phyloP scores from a whole-genome alignment of 2,888 invertebrate genomes.

The Volucella zonaria region DNA sequence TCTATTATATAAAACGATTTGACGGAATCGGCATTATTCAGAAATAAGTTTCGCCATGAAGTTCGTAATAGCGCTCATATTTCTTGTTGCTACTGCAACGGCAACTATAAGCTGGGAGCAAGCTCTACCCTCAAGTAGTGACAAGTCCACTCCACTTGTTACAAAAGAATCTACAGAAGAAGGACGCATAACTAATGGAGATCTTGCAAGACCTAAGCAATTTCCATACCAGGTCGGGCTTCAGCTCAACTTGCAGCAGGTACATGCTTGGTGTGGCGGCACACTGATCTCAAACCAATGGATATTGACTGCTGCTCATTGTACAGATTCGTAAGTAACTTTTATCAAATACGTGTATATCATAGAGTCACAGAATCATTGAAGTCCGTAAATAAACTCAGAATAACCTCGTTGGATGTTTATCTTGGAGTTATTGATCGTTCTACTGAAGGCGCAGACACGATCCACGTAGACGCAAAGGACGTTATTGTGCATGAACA shows the following conservation, averaged over 20 bases:
- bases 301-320: conserved; percentile 80
- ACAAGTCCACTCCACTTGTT: no score
- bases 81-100: no score
- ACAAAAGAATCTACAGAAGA: background rate
- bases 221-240: conserved; percentile 79
- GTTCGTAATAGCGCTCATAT: no score
- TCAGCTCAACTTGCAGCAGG: conserved; percentile 64
- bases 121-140: no score
- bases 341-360: conserved; percentile 16
- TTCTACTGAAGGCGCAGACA: conserved; percentile 75
- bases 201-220: conserved; percentile 75
- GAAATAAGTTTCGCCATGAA: no score
- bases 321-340: conserved; percentile 75
- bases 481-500: conserved; percentile 43
- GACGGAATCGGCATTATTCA: no score
- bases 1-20: no score
- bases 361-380: no score
- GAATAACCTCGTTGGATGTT: no score
- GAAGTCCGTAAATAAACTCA: no score
- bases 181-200: conserved; percentile 78
- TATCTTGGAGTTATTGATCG: background rate
- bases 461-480: conserved; percentile 74
- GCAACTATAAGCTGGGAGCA: no score
- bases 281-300: conserved; percentile 77
- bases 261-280: conserved; percentile 79